Percentiles rank a stretch among this genome's conserved stretches.
Conservation (phyloP, 1,140 invertebrate species). For the Saccostrea cuccullata region DNA sequence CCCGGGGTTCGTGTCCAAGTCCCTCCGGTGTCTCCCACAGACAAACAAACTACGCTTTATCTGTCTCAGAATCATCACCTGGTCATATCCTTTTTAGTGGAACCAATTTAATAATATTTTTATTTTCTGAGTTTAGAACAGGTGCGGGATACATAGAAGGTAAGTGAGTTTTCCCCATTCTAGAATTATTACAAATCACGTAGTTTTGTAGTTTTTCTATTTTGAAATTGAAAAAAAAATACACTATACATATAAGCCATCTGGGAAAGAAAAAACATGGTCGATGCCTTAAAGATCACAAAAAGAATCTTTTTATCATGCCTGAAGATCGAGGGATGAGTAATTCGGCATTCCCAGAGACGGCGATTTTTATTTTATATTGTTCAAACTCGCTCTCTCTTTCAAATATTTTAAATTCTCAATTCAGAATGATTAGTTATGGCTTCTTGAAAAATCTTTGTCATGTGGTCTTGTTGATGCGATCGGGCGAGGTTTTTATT, state of each 20-base stretch:
- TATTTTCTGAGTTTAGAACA: neutral
- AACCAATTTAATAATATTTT: neutral
- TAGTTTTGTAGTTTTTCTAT: neutral
- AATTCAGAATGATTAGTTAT: neutral
- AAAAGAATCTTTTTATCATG: neutral
- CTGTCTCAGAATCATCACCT: slow-evolving; percentile 96
- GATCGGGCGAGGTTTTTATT: neutral
- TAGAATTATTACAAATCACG: neutral
- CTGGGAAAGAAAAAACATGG: neutral
- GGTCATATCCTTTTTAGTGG: slow-evolving; percentile 97
- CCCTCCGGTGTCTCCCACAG: slow-evolving; percentile 90
- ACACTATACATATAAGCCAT: neutral
- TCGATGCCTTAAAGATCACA: neutral
- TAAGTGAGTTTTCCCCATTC: neutral
- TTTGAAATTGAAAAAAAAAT: neutral
- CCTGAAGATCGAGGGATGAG: neutral
- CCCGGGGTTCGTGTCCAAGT: slow-evolving; percentile 89
- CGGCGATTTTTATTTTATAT: neutral
- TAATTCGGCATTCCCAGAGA: neutral
- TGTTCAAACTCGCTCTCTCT: no score
- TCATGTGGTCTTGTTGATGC: neutral
- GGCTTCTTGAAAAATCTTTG: neutral
- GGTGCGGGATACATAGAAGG: neutral
- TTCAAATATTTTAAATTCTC: neutral
- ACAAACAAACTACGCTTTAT: slow-evolving; percentile 90